Evolutionary conservation across 1,140 invertebrate genomes (phyloP).

Genomic region (Drosophila bocqueti): DNA sequence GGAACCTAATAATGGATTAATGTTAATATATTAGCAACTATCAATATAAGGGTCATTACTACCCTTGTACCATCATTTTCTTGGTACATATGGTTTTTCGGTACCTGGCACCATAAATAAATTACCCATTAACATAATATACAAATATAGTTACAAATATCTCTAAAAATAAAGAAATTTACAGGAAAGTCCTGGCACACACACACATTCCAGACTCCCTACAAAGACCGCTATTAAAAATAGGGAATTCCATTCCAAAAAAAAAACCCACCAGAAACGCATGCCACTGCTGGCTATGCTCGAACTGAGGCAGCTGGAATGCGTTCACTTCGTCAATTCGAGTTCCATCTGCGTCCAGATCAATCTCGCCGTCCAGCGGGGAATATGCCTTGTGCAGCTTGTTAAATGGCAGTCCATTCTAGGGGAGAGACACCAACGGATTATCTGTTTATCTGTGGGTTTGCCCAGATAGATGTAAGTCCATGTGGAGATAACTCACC

Average conservation of each 20-base stretch:
- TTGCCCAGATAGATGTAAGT: neutral
- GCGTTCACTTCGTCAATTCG: slow-evolving; percentile 62
- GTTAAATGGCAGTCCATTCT: slow-evolving; percentile 69
- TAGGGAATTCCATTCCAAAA: neutral
- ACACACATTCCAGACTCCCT: too few relatives aligned
- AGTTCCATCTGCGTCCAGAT: slow-evolving; percentile 56
- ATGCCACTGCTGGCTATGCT: slow-evolving; percentile 68
- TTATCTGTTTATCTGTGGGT: neutral
- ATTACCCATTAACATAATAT: too few relatives aligned
- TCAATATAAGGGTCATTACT: neutral
- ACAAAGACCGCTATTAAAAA: neutral
- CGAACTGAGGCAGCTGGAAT: slow-evolving; percentile 36
- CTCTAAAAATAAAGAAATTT: neutral
- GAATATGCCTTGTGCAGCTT: slow-evolving; percentile 61
- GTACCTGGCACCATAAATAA: neutral
- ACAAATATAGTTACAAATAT: too few relatives aligned
- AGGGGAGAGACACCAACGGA: neutral
- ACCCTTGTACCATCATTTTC: too few relatives aligned
- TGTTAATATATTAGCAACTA: neutral
- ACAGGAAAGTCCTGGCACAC: neutral
- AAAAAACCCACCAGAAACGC: slow-evolving; percentile 59
- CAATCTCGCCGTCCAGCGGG: slow-evolving; percentile 63
- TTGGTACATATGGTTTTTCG: neutral
- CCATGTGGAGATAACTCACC: slow-evolving; percentile 26
- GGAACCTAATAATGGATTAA: slow-evolving; percentile 50